Base-by-base conservation (phyloP, 2,113 vertebrate genomes). In the Xenopus borealis region DNA sequence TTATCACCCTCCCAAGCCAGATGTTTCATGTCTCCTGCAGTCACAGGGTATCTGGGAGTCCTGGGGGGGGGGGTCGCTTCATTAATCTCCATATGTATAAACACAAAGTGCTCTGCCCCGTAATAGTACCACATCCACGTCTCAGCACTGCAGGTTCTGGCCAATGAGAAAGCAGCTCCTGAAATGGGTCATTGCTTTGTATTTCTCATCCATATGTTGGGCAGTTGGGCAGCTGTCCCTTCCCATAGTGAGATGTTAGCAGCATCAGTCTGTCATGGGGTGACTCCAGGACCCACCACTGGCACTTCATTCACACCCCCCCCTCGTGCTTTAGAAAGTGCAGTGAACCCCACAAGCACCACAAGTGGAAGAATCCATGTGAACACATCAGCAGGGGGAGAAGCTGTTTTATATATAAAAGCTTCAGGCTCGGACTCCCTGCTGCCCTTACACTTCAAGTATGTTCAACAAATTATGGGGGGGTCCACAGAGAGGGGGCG, bases 401-500 rank as follows among this genome's bases (percentile, higher is more conserved):
- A 63, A 20, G 6, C 30, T 13, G 27, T 27, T 63, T 1, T 17
- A 16, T 50, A 50, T 19, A 12, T 27, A 27, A 27, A 27, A 27
- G 23, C 23, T 3, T 27, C 23, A 27, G 23, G 1, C 47, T 3
- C 1, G 3, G 47, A 10, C 11, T 50, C 47, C 47, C 47, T 12
- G 47, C 52, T 3, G 16, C 16, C 18, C 69, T 71, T 73, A 75
- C 52, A 33, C 46, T 64, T 81, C 62, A 69, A 81, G 80, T 62
- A 13, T 3, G 47, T 4, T 0, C 72, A 50, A 7, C 7, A 4
- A 4, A 3, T 50, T n/a, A n/a, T n/a, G n/a, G 46, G 46, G 10
- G 10, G 46, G 10, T 50, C 46, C 46, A 10, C 46, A 50, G 10
- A 10, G 13, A 10, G 13, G 13, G 46, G 3, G 30, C n/a, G 30